Evolutionary conservation across 2,797 vertebrate genomes (phyloP).

Genomic region (Acanthiza pusilla): DNA sequence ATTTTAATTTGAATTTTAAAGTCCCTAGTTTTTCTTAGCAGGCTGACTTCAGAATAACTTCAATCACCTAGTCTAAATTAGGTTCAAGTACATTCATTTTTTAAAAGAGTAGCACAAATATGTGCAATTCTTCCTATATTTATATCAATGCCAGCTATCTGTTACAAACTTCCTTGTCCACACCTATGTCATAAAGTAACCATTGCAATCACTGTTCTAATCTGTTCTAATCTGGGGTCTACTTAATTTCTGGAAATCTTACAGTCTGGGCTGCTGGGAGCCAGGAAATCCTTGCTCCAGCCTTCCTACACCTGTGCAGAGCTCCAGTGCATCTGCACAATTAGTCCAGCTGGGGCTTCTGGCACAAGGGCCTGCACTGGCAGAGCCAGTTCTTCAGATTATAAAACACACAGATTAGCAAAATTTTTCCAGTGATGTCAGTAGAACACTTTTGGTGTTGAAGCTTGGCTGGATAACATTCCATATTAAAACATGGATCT

Average conservation of each 20-base stretch:
- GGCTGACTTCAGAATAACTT: background rate
- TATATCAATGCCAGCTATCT: background rate
- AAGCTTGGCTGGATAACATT: slow-evolving; percentile 14
- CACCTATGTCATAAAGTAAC: background rate
- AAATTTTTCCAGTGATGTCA: slow-evolving; percentile 60
- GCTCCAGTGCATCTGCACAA: background rate
- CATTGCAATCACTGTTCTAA: background rate
- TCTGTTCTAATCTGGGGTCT: background rate
- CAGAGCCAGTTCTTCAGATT: slow-evolving; percentile 9
- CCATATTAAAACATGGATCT: slow-evolving; percentile 25
- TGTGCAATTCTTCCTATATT: background rate
- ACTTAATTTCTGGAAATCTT: background rate
- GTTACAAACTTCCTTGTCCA: background rate
- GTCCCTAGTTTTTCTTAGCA: background rate
- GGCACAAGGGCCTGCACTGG: background rate
- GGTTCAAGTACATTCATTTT: background rate
- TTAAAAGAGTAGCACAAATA: background rate
- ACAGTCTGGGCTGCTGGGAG: background rate
- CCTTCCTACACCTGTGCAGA: background rate
- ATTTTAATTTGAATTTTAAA: background rate
- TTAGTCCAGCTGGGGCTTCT: background rate
- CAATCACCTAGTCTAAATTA: background rate
- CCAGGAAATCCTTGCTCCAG: background rate
- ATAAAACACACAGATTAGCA: background rate
- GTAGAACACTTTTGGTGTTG: background rate